Percentiles rank a stretch among this genome's conserved stretches.
These are phyloP conservation scores for Scyliorhinus canicula DNA, from an alignment of 2,797 vertebrate genomes.

Conservation along the genomic window DNA sequence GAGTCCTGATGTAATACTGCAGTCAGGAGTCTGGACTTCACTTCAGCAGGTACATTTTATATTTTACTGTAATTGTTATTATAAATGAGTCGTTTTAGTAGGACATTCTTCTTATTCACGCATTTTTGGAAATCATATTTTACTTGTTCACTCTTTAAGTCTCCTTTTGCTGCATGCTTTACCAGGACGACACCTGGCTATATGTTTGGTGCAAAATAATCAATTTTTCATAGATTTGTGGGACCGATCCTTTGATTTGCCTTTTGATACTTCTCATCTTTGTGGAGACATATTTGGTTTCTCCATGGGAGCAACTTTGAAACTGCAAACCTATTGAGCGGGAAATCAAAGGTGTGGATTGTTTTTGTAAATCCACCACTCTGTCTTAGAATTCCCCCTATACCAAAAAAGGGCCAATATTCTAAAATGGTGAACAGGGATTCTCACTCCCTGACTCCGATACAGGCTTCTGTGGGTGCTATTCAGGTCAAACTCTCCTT, in stretches of 20 bases:
- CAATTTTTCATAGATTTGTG: not conserved
- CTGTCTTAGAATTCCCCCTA: no score
- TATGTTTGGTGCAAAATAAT: not conserved
- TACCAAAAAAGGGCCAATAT: no score
- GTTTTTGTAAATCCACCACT: no score
- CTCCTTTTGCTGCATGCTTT: not conserved
- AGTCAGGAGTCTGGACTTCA: conserved; percentile 56
- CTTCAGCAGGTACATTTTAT: conserved; percentile 71
- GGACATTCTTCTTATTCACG: not conserved
- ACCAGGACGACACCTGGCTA: not conserved
- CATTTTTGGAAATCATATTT: not conserved
- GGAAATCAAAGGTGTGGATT: not conserved
- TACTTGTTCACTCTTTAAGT: not conserved
- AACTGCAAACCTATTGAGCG: not conserved
- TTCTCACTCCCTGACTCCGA: no score
- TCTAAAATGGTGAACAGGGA: no score
- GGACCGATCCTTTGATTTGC: not conserved
- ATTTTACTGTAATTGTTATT: not conserved
- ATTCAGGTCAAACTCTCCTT: no score
- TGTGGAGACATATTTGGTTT: not conserved
- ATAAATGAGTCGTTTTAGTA: not conserved
- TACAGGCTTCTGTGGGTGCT: no score
- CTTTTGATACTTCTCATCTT: not conserved
- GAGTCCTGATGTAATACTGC: conserved; percentile 60
- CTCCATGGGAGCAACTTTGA: not conserved